Percentiles rank a stretch among this genome's conserved stretches.
Evolutionary conservation across 2,888 invertebrate species (phyloP).

Genomic region (Amphipyra tragopoginis): DNA sequence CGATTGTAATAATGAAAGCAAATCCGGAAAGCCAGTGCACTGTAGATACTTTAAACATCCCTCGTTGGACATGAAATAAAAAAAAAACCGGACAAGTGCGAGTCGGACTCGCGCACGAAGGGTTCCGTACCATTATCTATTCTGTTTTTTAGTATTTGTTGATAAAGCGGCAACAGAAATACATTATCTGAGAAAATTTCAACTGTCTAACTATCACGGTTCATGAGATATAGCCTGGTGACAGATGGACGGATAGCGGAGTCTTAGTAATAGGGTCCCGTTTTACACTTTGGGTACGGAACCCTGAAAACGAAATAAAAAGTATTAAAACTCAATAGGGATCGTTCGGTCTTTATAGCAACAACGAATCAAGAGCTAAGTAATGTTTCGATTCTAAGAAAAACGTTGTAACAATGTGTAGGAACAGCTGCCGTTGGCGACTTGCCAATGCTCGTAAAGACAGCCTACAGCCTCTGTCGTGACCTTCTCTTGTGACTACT

Average conservation of each 20-base stretch:
- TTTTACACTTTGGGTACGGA: too few species aligned
- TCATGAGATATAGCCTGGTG: too few species aligned
- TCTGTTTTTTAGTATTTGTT: too few species aligned
- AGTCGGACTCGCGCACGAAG: too few species aligned
- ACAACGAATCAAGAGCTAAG: constrained; percentile 63
- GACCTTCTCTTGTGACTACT: constrained; percentile 45
- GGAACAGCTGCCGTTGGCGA: constrained; percentile 69
- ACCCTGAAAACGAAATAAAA: constrained; percentile 23
- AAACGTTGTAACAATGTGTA: constrained; percentile 68
- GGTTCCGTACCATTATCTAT: too few species aligned
- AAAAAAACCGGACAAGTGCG: too few species aligned
- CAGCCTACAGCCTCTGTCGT: constrained; percentile 50
- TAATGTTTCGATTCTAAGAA: constrained; percentile 63
- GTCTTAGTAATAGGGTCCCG: too few species aligned
- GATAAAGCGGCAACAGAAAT: too few species aligned
- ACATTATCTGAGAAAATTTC: too few species aligned
- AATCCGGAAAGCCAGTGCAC: constrained; percentile 31
- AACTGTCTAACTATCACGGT: too few species aligned
- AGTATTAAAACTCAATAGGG: constrained; percentile 24
- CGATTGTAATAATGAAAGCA: constrained; percentile 32
- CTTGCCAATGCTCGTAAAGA: constrained; percentile 64
- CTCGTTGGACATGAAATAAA: constrained; percentile 14
- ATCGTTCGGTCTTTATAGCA: constrained; percentile 39
- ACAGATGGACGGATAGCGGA: too few species aligned
- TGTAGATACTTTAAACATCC: constrained; percentile 9